A percentile compares a stretch with the other conserved stretches of the same genome.
Conservation (phyloP, 2,888 invertebrate species). For the Boloria selene region DNA sequence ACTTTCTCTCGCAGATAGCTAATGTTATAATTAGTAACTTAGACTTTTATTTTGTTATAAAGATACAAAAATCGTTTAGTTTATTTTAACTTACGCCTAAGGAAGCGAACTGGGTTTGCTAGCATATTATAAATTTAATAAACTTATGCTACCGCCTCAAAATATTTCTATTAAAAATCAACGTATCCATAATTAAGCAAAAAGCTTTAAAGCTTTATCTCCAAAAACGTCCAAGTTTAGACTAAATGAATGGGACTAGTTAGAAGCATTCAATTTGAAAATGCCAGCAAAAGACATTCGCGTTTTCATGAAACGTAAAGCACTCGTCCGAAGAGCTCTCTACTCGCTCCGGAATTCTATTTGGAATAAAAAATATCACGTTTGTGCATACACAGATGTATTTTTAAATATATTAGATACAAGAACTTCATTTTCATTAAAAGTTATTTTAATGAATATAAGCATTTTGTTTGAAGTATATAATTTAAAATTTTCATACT, state of each 20-base stretch:
- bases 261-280: constrained; percentile 7
- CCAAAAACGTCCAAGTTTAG: constrained; percentile 3
- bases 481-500: too few species aligned
- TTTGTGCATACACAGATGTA: not conserved
- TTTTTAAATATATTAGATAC: constrained; percentile 2
- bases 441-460: constrained; percentile 2
- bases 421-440: not conserved
- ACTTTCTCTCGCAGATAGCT: too few species aligned
- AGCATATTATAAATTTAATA: too few species aligned
- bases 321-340: constrained; percentile 13
- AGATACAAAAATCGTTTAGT: too few species aligned
- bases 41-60: too few species aligned
- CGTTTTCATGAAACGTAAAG: constrained; percentile 2
- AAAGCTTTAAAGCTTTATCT: not conserved
- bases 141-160: too few species aligned
- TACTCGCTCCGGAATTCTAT: constrained; percentile 13
- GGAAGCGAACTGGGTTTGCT: too few species aligned
- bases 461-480: too few species aligned
- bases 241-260: constrained; percentile 10
- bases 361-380: constrained; percentile 12
- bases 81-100: too few species aligned
- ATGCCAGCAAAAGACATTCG: constrained; percentile 10
- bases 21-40: too few species aligned
- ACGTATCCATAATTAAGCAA: not conserved
- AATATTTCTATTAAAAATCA: not conserved